Base-by-base conservation (phyloP, 2,797 vertebrate species). In the Oreochromis grahami region DNA sequence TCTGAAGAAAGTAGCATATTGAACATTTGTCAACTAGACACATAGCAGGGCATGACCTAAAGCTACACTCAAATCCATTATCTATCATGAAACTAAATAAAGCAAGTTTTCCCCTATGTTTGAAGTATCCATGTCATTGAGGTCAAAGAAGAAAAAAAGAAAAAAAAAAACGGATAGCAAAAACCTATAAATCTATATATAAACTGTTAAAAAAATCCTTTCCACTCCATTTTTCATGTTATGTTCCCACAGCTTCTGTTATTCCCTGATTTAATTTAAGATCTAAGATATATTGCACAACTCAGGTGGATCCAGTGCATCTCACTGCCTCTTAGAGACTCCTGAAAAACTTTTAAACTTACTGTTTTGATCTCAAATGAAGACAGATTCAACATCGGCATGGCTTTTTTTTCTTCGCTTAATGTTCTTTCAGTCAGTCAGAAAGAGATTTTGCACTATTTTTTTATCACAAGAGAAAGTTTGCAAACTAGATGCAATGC, bases 191-290 rank as follows among this genome's bases (percentile, higher is more conserved):
- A 38, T 68, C 63, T 68, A 68, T 68, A 43, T 70, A 43, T 68
- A 68, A 26, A 26, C 38, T 68, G 63, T 68, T 5, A 15, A 55
- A 51, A 38, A 38, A 43, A 68, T 24, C 3, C 2, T 15, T 70
- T 48, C 10, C 41, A 29, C 65, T 48, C 9, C 21, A 7, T 70
- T 70, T 7, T 65, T 21, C 4, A 65, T 21, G 13, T 45, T 17
- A 26, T 45, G 41, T 17, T 45, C 4, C 41, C 14, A 45, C 65
- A 29, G 65, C 21, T 29, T 70, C 41, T 26, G 38, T 70, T 70
- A 45, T 70, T 70, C 41, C 41, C 65, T 45, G 65, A 70, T 70
- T 70, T 70, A 72, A 48, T 43, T 72, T 48, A 48, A 72, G 43
- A 48, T 32, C 24, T 48, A 12, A 48, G 68, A 26, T 19, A 29